Base-by-base conservation (phyloP, 2,797 vertebrate genomes). In the Catostomus latipinnis region DNA sequence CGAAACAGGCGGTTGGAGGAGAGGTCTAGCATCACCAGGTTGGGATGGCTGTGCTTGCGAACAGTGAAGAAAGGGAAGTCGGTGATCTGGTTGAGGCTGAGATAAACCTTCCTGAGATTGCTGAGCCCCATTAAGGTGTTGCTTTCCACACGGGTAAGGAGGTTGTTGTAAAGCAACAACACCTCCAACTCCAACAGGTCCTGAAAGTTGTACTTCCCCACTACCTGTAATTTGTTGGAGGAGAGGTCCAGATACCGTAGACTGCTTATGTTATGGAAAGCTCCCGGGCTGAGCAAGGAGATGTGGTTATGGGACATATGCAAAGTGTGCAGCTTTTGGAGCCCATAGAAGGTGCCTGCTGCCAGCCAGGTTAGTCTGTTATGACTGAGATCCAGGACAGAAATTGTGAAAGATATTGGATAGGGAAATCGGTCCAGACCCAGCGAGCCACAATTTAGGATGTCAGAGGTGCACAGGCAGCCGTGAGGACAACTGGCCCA, bases 151-250 rank as follows among this genome's bases (percentile, higher is more conserved):
- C 85, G 93, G 0, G 72, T 45, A 71, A 99, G 96, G 83, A 78
- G 89, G 88, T 99, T 99, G 80, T 98, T 95, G 89, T 95, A 99
- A 49, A 99, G 95, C 18, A 97, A 90, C 18, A 99, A 93, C 82
- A 93, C 95, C 90, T 99, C 94, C 78, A 99, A 88, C 57, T 92
- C 92, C 88, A 91, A 91, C 80, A 99, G 92, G 0, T 92, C 92
- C 1, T 94, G 90, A 4, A 99, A 98, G 89, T 95, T 95, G 81
- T 96, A 93, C 3, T 83, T 91, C 83, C 95, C 89, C 13, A 99
- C 91, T 0, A 84, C 85, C 0, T 85, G 91, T 80, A 99, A 87
- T 76, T 82, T 89, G 81, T 99, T 99, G 80, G 96, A 97, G 1
- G 97, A 99, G 18, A 99, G 90, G 87, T 99, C 98, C 0, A 99